A percentile compares a stretch with the other conserved stretches of the same genome.
phyloP scores from a whole-genome alignment of 2,888 invertebrate genomes.

The Conistra vaccinii region DNA sequence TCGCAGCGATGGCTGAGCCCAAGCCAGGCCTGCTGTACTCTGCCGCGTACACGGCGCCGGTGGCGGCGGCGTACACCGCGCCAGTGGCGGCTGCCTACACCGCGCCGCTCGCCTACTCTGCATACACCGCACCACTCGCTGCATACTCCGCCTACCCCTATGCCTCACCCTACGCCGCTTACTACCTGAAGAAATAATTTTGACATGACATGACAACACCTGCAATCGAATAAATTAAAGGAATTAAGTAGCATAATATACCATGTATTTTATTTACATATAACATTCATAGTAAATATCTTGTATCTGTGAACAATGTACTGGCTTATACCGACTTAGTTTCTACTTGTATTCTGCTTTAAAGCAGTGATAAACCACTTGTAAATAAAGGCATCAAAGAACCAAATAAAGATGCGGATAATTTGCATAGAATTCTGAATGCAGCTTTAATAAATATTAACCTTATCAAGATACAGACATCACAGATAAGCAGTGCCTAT shows the following conservation, averaged over 20 bases:
- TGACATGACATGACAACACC: not conserved
- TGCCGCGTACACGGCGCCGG: constrained; percentile 72
- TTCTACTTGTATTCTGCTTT: not conserved
- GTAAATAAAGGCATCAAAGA: not conserved
- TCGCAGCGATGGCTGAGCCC: constrained; percentile 66
- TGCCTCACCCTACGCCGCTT: constrained; percentile 60
- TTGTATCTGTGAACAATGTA: not conserved
- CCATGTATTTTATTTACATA: constrained; percentile 15
- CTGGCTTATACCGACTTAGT: not conserved
- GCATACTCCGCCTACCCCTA: constrained; percentile 76
- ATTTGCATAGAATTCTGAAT: not conserved
- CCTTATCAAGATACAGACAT: not conserved
- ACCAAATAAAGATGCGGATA: not conserved
- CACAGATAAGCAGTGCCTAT: not conserved
- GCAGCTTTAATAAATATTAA: not conserved
- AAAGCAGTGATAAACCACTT: not conserved
- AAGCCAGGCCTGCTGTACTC: constrained; percentile 73
- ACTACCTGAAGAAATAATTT: constrained; percentile 54
- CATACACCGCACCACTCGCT: constrained; percentile 73
- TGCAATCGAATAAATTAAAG: constrained; percentile 7
- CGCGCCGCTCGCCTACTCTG: constrained; percentile 79
- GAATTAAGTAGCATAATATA: not conserved
- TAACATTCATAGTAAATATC: not conserved
- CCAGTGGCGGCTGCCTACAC: constrained; percentile 77
- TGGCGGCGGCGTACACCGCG: constrained; percentile 73